Conservation (phyloP, 1,140 invertebrate genomes). For the Drosophila lacteicornis region DNA sequence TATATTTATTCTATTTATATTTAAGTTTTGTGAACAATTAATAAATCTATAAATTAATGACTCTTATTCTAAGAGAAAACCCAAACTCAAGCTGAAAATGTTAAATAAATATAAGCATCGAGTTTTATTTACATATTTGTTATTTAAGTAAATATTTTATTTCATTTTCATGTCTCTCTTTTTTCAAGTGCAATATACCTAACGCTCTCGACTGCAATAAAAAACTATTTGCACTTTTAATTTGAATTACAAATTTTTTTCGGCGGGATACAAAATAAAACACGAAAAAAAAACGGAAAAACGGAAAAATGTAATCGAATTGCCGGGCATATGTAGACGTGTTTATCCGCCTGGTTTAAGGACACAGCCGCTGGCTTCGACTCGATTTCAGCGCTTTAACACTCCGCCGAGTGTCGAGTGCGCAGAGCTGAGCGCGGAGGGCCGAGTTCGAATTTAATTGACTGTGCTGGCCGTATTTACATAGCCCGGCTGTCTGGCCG, state of each 20-base stretch:
- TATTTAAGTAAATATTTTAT: neutral
- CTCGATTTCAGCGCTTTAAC: slow-evolving; percentile 67
- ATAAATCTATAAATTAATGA: too few relatives aligned
- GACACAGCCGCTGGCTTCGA: slow-evolving; percentile 6
- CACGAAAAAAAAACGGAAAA: slow-evolving; percentile 16
- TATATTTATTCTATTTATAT: too few relatives aligned
- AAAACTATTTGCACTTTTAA: slow-evolving; percentile 81
- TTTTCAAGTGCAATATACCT: neutral
- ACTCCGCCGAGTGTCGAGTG: slow-evolving; percentile 21
- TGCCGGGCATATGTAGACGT: slow-evolving; percentile 53
- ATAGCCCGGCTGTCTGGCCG: slow-evolving; percentile 35
- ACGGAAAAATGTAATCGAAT: slow-evolving; percentile 73
- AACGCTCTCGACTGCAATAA: slow-evolving; percentile 19
- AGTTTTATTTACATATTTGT: too few relatives aligned
- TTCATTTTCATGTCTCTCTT: neutral
- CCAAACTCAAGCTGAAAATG: neutral
- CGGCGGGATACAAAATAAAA: slow-evolving; percentile 35
- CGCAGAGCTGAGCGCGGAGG: neutral
- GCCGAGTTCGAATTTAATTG: slow-evolving; percentile 77
- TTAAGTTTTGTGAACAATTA: too few relatives aligned
- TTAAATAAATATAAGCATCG: neutral
- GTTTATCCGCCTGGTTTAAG: slow-evolving; percentile 59
- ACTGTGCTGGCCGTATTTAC: slow-evolving; percentile 67
- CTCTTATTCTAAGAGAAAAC: too few relatives aligned
- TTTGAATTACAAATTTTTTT: slow-evolving; percentile 82